Conservation (phyloP, 2,888 invertebrate species). For the Agrochola macilenta region DNA sequence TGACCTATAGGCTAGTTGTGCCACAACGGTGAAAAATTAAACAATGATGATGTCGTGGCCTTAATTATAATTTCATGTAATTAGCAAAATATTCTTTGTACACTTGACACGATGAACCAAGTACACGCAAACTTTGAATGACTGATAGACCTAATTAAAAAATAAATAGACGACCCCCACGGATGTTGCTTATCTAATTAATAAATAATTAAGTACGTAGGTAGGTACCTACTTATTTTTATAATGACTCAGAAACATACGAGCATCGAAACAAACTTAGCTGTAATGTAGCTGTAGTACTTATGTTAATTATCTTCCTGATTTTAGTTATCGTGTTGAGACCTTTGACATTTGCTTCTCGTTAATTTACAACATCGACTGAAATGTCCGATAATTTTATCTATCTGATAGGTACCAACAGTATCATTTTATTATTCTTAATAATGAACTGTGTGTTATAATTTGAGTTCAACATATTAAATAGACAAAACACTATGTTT, state of each 20-base stretch:
- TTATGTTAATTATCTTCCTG: constrained; percentile 37
- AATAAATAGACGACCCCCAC: constrained; percentile 42
- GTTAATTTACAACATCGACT: constrained; percentile 14
- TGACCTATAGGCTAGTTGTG: constrained; percentile 11
- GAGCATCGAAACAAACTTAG: background rate
- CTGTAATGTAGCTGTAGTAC: background rate
- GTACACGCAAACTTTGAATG: constrained; percentile 43
- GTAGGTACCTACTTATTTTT: constrained; percentile 20
- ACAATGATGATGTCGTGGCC: constrained; percentile 16
- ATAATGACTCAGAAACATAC: constrained; percentile 18
- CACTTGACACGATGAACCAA: constrained; percentile 30
- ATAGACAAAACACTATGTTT: background rate
- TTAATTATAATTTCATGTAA: constrained; percentile 21
- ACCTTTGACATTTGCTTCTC: constrained; percentile 53
- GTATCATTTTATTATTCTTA: constrained; percentile 29
- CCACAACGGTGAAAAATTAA: constrained; percentile 16
- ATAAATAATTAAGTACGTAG: background rate
- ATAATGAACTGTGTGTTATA: constrained; percentile 4
- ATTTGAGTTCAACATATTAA: constrained; percentile 6
- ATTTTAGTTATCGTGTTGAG: constrained; percentile 35
- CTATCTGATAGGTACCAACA: background rate
- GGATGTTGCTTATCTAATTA: constrained; percentile 33
- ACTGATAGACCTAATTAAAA: constrained; percentile 50
- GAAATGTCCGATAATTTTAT: constrained; percentile 10
- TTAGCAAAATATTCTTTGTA: constrained; percentile 41